phyloP scores from a whole-genome alignment of 2,888 invertebrate genomes.

The Rapana venosa region DNA sequence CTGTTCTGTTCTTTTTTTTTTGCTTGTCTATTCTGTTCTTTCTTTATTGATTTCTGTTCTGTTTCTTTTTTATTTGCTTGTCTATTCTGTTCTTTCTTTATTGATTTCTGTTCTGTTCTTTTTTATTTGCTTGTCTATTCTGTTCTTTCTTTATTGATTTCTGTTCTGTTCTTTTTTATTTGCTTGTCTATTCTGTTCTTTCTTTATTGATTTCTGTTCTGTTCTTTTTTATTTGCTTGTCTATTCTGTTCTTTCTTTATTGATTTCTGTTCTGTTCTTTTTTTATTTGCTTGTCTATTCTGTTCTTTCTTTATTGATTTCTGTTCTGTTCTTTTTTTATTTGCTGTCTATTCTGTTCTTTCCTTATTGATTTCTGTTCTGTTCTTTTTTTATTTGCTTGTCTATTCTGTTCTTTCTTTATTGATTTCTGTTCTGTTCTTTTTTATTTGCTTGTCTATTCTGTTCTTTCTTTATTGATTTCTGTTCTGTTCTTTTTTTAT shows the following conservation, averaged over 20 bases:
- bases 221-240: neutral
- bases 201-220: neutral
- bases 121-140: neutral
- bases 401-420: too few relatives aligned
- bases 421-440: neutral
- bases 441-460: neutral
- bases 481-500: neutral
- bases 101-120: neutral
- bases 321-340: neutral
- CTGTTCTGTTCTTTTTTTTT: too few relatives aligned
- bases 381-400: too few relatives aligned
- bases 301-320: neutral
- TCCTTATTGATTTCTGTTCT: too few relatives aligned
- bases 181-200: neutral
- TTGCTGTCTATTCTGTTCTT: too few relatives aligned
- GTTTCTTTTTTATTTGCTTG: neutral
- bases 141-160: neutral
- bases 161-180: neutral
- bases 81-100: neutral
- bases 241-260: neutral
- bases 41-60: neutral
- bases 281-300: neutral
- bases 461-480: neutral
- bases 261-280: neutral
- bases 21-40: too few relatives aligned